Evolutionary conservation across 2,113 vertebrate genomes (phyloP).

Genomic region (Clarias magur): DNA sequence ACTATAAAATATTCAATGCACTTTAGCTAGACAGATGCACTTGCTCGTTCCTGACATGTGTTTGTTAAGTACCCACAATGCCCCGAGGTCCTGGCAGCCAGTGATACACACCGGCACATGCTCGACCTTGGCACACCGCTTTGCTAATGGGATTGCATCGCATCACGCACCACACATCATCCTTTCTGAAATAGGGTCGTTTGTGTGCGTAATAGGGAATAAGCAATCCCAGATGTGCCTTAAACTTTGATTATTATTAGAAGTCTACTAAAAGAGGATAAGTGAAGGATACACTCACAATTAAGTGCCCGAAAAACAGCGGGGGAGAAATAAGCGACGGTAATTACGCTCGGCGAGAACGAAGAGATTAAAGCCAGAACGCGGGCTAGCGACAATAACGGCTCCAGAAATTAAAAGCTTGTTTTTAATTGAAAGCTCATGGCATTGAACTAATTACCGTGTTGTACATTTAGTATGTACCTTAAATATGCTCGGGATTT

Average conservation of each 20-base stretch:
- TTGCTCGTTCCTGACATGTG: constrained; percentile 58
- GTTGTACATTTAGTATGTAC: not conserved
- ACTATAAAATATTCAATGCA: constrained; percentile 67
- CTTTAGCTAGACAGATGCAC: constrained; percentile 72
- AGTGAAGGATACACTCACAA: constrained; percentile 31
- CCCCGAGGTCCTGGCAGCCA: constrained; percentile 56
- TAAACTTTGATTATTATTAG: constrained; percentile 41
- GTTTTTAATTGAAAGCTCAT: constrained; percentile 36
- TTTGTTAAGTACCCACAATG: constrained; percentile 67
- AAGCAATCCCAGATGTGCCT: constrained; percentile 30
- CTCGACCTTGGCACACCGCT: constrained; percentile 65
- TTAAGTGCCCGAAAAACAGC: constrained; percentile 28
- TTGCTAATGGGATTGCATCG: constrained; percentile 43
- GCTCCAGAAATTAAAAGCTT: constrained; percentile 36
- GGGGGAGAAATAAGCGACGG: constrained; percentile 36
- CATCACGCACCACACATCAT: constrained; percentile 12
- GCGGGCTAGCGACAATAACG: constrained; percentile 40
- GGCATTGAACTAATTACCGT: constrained; percentile 22
- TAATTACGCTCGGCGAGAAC: constrained; percentile 41
- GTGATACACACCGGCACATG: constrained; percentile 62
- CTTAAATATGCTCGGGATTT: too few species aligned
- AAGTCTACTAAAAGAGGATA: constrained; percentile 38
- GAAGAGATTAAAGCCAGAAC: constrained; percentile 35
- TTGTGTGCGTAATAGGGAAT: constrained; percentile 24
- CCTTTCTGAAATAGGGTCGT: constrained; percentile 14